Evolutionary conservation across 2,113 vertebrate species (phyloP).

Genomic region (Speoplatyrhinus poulsoni): DNA sequence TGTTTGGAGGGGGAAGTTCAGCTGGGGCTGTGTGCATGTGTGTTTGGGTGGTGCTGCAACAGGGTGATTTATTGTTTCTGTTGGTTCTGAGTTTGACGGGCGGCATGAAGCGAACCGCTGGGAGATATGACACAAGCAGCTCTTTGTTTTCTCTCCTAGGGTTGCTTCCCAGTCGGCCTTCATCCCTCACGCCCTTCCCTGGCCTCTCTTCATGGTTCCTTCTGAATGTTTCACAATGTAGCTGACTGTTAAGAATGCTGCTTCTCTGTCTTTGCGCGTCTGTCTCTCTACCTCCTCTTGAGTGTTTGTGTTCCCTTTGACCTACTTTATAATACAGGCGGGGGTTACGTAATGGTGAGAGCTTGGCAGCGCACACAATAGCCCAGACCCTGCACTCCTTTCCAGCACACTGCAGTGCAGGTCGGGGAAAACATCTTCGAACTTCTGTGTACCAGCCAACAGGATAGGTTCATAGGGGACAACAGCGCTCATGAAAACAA

Average conservation of each 20-base stretch:
- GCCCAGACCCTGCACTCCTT: neutral
- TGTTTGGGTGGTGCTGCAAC: slow-evolving; percentile 11
- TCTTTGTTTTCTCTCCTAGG: slow-evolving; percentile 39
- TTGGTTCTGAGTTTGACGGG: slow-evolving; percentile 16
- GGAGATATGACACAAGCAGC: slow-evolving; percentile 32
- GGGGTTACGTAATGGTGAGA: slow-evolving; percentile 20
- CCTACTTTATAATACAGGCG: slow-evolving; percentile 11
- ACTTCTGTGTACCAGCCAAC: no score
- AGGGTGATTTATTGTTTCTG: neutral
- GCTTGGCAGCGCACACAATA: slow-evolving; percentile 26
- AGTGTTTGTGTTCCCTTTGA: neutral
- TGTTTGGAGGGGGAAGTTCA: slow-evolving; percentile 14
- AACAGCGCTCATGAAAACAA: no score
- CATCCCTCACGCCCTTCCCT: neutral
- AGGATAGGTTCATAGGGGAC: no score
- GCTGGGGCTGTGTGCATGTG: slow-evolving; percentile 22
- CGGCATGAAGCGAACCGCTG: slow-evolving; percentile 47
- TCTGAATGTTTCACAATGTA: neutral
- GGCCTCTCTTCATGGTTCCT: neutral
- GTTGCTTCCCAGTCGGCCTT: neutral
- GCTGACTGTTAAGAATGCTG: neutral
- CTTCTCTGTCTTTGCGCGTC: slow-evolving; percentile 1
- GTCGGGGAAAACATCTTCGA: no score
- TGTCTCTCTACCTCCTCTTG: slow-evolving; percentile 3
- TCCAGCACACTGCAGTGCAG: slow-evolving; percentile 38